These are phyloP conservation scores for Pyrrhosoma nymphula DNA, from an alignment of 2,888 invertebrate genomes.

Conservation along the genomic window DNA sequence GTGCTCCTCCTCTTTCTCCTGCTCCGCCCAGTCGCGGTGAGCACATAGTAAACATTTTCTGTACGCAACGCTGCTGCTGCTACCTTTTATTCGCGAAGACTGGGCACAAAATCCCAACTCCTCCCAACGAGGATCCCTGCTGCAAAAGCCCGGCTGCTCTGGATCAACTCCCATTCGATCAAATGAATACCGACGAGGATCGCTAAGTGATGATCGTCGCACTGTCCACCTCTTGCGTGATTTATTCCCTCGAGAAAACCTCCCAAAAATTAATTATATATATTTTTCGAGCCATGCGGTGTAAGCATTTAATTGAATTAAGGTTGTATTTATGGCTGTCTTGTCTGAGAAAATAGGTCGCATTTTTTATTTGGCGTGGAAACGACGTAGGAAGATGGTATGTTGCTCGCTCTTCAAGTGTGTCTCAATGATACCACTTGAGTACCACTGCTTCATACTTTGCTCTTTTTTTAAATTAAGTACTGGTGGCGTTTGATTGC, in stretches of 20 bases:
- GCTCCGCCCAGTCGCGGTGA: background rate
- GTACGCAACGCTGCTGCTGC: background rate
- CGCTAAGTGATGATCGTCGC: background rate
- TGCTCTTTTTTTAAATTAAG: background rate
- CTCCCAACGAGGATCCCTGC: background rate
- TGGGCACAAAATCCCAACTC: background rate
- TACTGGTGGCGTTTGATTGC: background rate
- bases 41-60: background rate
- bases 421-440: too few species aligned
- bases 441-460: too few species aligned
- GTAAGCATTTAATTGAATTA: background rate
- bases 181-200: background rate
- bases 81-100: background rate
- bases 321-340: background rate
- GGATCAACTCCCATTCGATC: too few species aligned
- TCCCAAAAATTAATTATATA: background rate
- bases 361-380: background rate
- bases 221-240: background rate
- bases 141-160: too few species aligned
- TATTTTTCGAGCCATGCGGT: background rate
- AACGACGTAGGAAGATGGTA: background rate
- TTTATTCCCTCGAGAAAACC: background rate
- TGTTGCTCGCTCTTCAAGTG: background rate
- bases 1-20: background rate
- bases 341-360: background rate